Base-by-base conservation (phyloP, 1,140 invertebrate genomes). In the Drosophila virilis region DNA sequence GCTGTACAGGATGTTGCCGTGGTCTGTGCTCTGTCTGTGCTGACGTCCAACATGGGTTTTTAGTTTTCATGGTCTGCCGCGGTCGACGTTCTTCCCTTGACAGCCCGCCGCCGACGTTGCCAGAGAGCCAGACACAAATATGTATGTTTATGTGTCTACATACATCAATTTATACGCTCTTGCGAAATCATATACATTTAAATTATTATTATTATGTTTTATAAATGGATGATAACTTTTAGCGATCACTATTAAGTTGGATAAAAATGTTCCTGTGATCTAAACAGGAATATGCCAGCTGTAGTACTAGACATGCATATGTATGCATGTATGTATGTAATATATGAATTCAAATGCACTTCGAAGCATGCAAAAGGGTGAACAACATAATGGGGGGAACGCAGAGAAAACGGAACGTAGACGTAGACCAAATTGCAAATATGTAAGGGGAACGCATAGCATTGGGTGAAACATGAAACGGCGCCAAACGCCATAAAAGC, bases 1-100 rank as follows among this genome's bases (percentile, higher is more conserved):
- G 38, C 66, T 60, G 69, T 79, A 77, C 79, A 82, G 79, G 79
- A 82, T 82, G 79, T 81, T 81, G 69, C 64, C 61, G 62, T 48
- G 70, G 79, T 81, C 68, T 81, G 69, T 66, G 69, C 74, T 59
- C 66, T 68, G 51, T 62, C 76, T 65, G 73, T 70, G 59, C 35
- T 38, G 43, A 46, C 33, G 58, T 33, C 58, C 43, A 43, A 48
- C 58, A 61, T n/a, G 58, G 33, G 65, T 67, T 74, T 51, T 73
- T 43, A 55, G 71, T 74, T 68, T 51, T 55, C 62, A 66, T 33
- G 48, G 62, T 65, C 65, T 74, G 55, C 48, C 66, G 65, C 42
- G 68, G 43, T 64, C 50, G 60, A 43, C 45, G 69, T 78, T 78
- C 51, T 64, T 65, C 58, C 54, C 55, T 79, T 70, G 70, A 65